phyloP scores from a whole-genome alignment of 2,888 invertebrate species.

The Ellobium chinense region DNA sequence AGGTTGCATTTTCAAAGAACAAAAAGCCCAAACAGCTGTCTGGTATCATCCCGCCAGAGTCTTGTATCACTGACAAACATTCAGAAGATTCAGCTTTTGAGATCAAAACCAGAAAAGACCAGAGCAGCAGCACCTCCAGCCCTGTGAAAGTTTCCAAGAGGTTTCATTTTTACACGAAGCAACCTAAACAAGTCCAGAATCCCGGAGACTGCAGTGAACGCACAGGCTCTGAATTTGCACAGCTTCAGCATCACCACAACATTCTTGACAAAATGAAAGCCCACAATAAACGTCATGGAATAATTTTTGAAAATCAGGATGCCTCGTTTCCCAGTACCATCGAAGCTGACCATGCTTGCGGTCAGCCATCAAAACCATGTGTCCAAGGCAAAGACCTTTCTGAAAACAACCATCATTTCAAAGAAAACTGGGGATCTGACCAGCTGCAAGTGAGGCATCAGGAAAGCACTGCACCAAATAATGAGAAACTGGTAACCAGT shows the following conservation, averaged over 20 bases:
- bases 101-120: constrained; percentile 19
- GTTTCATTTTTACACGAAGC: neutral
- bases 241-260: neutral
- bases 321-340: neutral
- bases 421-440: too few relatives aligned
- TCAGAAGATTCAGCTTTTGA: neutral
- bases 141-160: constrained; percentile 21
- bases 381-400: too few relatives aligned
- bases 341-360: neutral
- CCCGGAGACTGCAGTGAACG: neutral
- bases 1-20: neutral
- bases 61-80: neutral
- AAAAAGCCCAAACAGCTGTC: neutral
- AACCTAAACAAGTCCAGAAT: neutral
- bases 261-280: neutral
- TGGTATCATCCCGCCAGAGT: neutral
- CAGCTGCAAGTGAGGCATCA: neutral
- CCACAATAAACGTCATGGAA: constrained; percentile 20
- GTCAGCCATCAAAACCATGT: neutral
- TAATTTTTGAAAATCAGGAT: neutral
- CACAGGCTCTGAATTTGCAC: neutral
- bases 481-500: neutral
- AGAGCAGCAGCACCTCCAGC: constrained; percentile 31
- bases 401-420: too few relatives aligned
- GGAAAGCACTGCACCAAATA: neutral